Conservation (phyloP, 2,113 vertebrate genomes). For the Salvator merianae region DNA sequence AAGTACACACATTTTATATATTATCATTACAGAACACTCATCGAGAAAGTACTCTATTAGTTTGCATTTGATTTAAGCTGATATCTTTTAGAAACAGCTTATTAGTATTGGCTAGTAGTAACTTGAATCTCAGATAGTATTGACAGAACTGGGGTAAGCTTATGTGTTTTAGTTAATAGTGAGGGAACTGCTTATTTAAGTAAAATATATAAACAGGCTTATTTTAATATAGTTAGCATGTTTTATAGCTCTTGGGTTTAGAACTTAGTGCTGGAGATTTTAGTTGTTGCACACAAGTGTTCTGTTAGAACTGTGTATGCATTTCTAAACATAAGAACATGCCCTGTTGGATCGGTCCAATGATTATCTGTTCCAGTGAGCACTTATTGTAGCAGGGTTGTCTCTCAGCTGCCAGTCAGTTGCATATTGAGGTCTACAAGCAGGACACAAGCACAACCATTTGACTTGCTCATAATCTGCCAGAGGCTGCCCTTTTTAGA, state of each 20-base stretch:
- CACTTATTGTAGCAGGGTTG: too few species aligned
- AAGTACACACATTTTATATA: constrained; percentile 34
- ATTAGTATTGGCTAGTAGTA: constrained; percentile 34
- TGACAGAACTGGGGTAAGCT: background rate
- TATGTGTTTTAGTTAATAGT: background rate
- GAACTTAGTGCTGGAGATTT: background rate
- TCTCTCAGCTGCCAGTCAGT: too few species aligned
- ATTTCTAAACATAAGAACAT: background rate
- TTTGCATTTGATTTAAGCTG: constrained; percentile 24
- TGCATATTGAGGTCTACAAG: too few species aligned
- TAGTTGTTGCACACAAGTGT: background rate
- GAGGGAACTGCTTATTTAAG: background rate
- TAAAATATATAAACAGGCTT: background rate
- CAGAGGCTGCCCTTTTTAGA: too few species aligned
- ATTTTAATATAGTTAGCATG: background rate
- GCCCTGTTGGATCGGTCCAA: background rate
- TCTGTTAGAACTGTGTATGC: background rate
- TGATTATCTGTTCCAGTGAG: too few species aligned
- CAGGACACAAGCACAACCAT: too few species aligned
- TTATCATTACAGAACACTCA: constrained; percentile 41
- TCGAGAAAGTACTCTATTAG: background rate
- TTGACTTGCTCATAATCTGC: too few species aligned
- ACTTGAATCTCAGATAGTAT: too few species aligned
- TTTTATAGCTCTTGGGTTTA: background rate
- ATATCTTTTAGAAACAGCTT: background rate